Conservation (phyloP, 2,888 invertebrate genomes). For the Netelia melanura region DNA sequence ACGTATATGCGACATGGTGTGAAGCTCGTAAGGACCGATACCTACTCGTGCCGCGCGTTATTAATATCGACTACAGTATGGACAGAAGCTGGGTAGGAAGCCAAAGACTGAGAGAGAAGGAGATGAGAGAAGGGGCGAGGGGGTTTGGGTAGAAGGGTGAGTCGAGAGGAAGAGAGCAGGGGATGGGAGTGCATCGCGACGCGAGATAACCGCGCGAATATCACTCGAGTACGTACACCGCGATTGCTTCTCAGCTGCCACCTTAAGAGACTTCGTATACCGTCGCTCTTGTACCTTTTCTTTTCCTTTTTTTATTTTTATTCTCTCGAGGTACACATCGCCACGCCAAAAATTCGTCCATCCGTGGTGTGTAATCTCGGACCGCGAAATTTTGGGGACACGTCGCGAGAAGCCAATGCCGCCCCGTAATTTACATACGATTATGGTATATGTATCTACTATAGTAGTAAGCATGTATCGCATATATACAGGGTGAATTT, state of each 20-base stretch:
- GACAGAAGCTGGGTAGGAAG: slow-evolving; percentile 28
- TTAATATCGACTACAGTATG: slow-evolving; percentile 73
- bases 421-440: slow-evolving; percentile 81
- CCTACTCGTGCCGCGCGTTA: slow-evolving; percentile 77
- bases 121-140: no score
- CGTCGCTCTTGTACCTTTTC: slow-evolving; percentile 38
- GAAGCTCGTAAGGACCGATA: slow-evolving; percentile 70
- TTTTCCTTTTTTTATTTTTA: slow-evolving; percentile 66
- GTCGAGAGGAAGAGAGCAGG: slow-evolving; percentile 1
- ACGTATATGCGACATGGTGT: not conserved
- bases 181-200: slow-evolving; percentile 61
- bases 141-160: not conserved
- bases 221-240: slow-evolving; percentile 70
- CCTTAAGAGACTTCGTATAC: slow-evolving; percentile 61
- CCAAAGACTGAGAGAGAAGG: not conserved
- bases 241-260: slow-evolving; percentile 75
- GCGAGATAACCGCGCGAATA: slow-evolving; percentile 65
- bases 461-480: not conserved
- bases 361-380: slow-evolving; percentile 80
- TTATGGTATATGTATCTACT: slow-evolving; percentile 68
- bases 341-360: slow-evolving; percentile 74
- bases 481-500: not conserved
- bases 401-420: slow-evolving; percentile 67
- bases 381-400: slow-evolving; percentile 79
- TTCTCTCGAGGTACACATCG: slow-evolving; percentile 56